phyloP scores from a whole-genome alignment of 2,888 invertebrate species.

The Scrobipalpa costella region DNA sequence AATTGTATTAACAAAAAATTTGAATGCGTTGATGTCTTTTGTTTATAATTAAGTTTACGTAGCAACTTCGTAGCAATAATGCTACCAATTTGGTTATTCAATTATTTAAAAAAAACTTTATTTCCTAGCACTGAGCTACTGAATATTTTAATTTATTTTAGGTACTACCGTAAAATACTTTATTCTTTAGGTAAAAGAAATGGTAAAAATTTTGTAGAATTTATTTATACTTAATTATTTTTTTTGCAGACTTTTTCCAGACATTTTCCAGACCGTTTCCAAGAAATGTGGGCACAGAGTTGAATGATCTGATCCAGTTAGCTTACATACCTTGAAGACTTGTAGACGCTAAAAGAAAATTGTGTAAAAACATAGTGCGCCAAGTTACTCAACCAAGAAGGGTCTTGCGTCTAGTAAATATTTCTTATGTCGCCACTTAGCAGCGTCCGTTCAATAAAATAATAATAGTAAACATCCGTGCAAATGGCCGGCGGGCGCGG shows the following conservation, averaged over 20 bases:
- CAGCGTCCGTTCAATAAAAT: conserved; percentile 79
- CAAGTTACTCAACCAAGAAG: background rate
- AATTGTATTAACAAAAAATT: background rate
- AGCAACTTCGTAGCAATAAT: background rate
- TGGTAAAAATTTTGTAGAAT: background rate
- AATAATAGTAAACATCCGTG: conserved; percentile 80
- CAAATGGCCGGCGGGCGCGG: conserved; percentile 76
- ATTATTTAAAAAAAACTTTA: too few relatives aligned
- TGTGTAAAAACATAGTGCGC: background rate
- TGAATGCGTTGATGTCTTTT: conserved; percentile 10
- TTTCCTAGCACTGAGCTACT: too few relatives aligned
- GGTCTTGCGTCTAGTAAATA: conserved; percentile 43
- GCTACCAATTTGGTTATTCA: too few relatives aligned
- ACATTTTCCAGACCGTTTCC: too few relatives aligned
- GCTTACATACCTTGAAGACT: background rate
- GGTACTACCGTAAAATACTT: too few relatives aligned
- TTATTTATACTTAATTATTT: background rate
- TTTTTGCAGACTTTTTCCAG: too few relatives aligned
- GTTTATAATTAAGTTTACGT: conserved; percentile 7
- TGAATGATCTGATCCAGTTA: background rate
- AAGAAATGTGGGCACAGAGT: background rate
- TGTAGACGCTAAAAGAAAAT: background rate
- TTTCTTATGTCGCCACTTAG: conserved; percentile 74
- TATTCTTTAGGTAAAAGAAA: too few relatives aligned
- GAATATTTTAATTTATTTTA: too few relatives aligned